Conservation (phyloP, 2,888 invertebrate species). For the Germaria angustata region DNA sequence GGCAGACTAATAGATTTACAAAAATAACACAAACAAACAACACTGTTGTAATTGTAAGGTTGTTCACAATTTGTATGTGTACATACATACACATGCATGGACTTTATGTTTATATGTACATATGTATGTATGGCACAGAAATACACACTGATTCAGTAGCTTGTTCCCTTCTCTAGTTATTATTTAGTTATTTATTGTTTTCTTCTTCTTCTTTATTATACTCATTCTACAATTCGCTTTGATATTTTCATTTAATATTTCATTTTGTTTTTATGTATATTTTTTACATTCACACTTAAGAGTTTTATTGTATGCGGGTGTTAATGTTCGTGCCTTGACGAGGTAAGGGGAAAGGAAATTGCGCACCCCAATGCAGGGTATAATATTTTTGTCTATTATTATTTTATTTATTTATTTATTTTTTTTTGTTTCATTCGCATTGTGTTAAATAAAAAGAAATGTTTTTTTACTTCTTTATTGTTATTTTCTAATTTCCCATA, state of each 20-base stretch:
- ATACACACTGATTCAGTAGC: neutral
- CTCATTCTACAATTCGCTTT: neutral
- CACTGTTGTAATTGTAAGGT: neutral
- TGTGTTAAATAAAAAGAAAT: neutral
- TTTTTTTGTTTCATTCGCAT: neutral
- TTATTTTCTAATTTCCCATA: constrained; percentile 12
- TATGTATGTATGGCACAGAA: neutral
- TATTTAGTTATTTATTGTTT: neutral
- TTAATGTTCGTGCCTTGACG: constrained; percentile 7
- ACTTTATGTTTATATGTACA: neutral
- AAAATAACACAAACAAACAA: constrained; percentile 29
- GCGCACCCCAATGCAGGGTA: constrained; percentile 18
- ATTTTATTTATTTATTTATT: neutral
- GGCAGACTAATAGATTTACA: constrained; percentile 56
- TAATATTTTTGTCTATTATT: neutral
- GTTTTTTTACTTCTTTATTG: neutral
- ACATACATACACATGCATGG: neutral
- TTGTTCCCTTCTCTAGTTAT: constrained; percentile 16
- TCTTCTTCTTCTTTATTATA: neutral
- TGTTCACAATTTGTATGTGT: neutral
- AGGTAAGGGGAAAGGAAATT: neutral
- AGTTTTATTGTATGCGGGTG: constrained; percentile 51
- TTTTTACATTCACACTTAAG: constrained; percentile 32
- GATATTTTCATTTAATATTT: neutral
- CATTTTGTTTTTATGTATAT: neutral